Base-by-base conservation (phyloP, 2,113 vertebrate genomes). In the Cyprinus carpio region DNA sequence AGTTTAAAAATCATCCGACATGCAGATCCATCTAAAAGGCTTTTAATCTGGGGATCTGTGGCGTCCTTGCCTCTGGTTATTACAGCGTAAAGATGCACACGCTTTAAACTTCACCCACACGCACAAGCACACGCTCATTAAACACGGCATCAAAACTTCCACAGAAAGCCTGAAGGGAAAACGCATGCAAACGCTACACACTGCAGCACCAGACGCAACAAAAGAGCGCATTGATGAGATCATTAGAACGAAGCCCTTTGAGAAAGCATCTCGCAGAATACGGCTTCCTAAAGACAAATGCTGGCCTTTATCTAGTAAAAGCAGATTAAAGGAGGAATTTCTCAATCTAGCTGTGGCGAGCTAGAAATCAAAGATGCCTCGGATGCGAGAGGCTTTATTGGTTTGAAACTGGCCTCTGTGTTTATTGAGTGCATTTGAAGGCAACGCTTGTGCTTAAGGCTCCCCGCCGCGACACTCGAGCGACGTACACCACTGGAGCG, bases 291-390 rank as follows among this genome's bases (percentile, higher is more conserved):
- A 12, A 75, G 49, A 79, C 80, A 65, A 49, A 74, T 84, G 75
- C 46, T 12, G 75, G 10, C 31, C 23, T 80, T 80, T 79, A 80
- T 80, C 82, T 40, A n/a, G 75, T 80, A 75, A 15, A 82, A 64
- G 25, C 23, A 84, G 56, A 84, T 81, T 75, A 84, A 34, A 87
- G 67, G 54, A 6, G 34, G 34, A 29, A 43, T 54, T 76, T 82
- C 25, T 75, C 71, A 25, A 71, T 58, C 54, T 60, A 46, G 23
- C 76, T 75, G 79, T 4, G 75, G 20, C 29, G 54, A 82, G 72
- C 40, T 62, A 25, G n/a, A 64, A 79, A 64, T 81, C 69, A 78
- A 72, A 75, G 82, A 75, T n/a, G 25, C 34, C 11, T 25, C 1
- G 18, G 16, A 71, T 51, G 23, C 34, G 8, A 23, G 25, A 10